Conservation (phyloP, 2,113 vertebrate genomes). For the Tyrannus savana region DNA sequence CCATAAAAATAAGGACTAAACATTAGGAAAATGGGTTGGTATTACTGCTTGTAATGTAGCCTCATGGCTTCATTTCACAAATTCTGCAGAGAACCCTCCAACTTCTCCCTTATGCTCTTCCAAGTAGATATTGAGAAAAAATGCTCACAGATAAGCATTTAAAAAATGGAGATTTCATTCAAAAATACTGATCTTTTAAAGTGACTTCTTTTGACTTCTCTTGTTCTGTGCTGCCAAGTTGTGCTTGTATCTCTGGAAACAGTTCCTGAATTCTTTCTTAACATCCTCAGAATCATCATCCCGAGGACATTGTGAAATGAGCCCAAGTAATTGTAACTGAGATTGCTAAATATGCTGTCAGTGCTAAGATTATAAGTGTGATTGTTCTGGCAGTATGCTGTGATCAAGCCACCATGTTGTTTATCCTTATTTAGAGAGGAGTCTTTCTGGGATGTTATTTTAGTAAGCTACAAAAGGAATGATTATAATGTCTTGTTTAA, state of each 20-base stretch:
- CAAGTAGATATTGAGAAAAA: not conserved
- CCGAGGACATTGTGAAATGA: slow-evolving; percentile 45
- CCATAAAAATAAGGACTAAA: not conserved
- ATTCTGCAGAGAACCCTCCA: not conserved
- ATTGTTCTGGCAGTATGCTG: slow-evolving; percentile 31
- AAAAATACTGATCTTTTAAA: not conserved
- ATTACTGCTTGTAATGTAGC: not conserved
- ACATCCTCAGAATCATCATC: slow-evolving; percentile 2
- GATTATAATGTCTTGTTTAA: slow-evolving; percentile 42
- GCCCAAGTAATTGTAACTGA: slow-evolving; percentile 44
- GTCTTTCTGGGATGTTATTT: slow-evolving; percentile 29
- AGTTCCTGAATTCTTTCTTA: not conserved
- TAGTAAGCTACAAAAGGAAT: slow-evolving; percentile 25
- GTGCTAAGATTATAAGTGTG: not conserved
- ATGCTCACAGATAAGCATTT: not conserved
- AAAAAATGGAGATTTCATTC: not conserved
- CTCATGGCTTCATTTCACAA: not conserved
- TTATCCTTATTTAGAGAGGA: slow-evolving; percentile 42
- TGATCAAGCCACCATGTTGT: slow-evolving; percentile 45
- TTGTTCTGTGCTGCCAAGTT: not conserved
- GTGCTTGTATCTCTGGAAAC: not conserved
- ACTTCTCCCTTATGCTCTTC: not conserved
- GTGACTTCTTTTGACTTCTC: not conserved
- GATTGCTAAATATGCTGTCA: slow-evolving; percentile 52
- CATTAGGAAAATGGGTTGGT: not conserved